A percentile compares a stretch with the other conserved stretches of the same genome.
Conservation (phyloP, 2,888 invertebrate species). For the Torymus texanus region DNA sequence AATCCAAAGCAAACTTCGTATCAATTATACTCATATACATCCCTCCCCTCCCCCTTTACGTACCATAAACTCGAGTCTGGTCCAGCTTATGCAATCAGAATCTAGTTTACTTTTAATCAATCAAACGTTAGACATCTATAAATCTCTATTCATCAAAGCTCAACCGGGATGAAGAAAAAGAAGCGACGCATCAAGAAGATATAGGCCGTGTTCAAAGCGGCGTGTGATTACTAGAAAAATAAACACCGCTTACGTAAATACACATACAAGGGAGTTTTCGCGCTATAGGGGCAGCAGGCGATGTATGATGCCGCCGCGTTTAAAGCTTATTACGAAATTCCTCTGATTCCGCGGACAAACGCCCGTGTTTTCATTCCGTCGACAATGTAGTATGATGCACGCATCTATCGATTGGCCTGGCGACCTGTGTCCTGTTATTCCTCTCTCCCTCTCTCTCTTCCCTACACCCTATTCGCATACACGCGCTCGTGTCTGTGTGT, state of each 20-base stretch:
- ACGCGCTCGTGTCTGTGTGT: too few species aligned
- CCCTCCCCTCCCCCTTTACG: background rate
- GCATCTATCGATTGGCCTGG: constrained; percentile 26
- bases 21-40: constrained; percentile 3
- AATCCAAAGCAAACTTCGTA: background rate
- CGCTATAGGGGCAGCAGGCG: too few species aligned
- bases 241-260: background rate
- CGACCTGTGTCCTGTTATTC: too few species aligned
- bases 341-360: constrained; percentile 16
- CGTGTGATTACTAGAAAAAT: constrained; percentile 40
- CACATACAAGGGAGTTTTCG: too few species aligned
- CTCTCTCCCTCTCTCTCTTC: background rate
- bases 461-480: background rate
- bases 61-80: constrained; percentile 2
- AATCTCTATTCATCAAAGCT: constrained; percentile 42
- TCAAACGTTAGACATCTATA: constrained; percentile 33
- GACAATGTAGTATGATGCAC: background rate
- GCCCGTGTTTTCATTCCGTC: constrained; percentile 35
- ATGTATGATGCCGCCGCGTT: background rate
- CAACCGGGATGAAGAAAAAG: background rate
- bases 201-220: background rate
- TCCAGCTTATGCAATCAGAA: constrained; percentile 11
- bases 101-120: constrained; percentile 50
- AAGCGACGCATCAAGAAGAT: background rate
- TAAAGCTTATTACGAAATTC: constrained; percentile 52